Evolutionary conservation across 2,797 vertebrate genomes (phyloP).

Genomic region (Discoglossus pictus): DNA sequence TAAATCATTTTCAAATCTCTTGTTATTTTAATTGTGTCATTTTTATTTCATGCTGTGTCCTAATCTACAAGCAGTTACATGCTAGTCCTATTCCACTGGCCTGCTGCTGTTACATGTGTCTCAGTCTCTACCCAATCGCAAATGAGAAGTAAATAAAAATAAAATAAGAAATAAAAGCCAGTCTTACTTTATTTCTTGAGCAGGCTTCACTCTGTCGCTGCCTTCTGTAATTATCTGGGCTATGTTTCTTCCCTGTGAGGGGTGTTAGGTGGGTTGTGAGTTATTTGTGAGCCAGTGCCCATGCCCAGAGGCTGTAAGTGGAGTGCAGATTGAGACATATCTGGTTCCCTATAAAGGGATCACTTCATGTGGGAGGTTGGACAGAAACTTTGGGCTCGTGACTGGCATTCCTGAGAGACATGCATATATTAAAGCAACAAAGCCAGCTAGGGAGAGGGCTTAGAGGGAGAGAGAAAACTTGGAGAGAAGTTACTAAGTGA

Average conservation of each 20-base stretch:
- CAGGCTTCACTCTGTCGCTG: conserved; percentile 73
- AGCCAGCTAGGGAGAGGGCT: conserved; percentile 88
- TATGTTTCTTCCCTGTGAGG: conserved; percentile 69
- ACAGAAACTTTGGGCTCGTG: conserved; percentile 99
- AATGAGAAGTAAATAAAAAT: not conserved
- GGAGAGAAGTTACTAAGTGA: conserved; percentile 92
- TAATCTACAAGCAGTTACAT: too few species aligned
- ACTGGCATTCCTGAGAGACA: conserved; percentile 99
- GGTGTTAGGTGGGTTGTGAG: conserved; percentile 65
- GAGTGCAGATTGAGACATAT: conserved; percentile 99
- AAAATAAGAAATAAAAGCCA: conserved; percentile 71
- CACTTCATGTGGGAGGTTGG: conserved; percentile 99
- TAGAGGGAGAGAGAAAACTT: conserved; percentile 69
- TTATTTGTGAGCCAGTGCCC: conserved; percentile 77
- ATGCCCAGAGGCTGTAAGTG: conserved; percentile 83
- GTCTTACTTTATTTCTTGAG: conserved; percentile 76
- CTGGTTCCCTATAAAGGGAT: conserved; percentile 97
- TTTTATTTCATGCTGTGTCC: too few species aligned
- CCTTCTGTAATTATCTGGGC: conserved; percentile 75
- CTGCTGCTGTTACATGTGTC: too few species aligned
- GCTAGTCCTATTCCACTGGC: too few species aligned
- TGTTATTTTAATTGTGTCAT: too few species aligned
- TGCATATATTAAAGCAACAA: conserved; percentile 99
- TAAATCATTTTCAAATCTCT: too few species aligned
- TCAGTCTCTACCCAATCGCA: too few species aligned